phyloP scores from a whole-genome alignment of 2,888 invertebrate species.

The Aquatica leii region DNA sequence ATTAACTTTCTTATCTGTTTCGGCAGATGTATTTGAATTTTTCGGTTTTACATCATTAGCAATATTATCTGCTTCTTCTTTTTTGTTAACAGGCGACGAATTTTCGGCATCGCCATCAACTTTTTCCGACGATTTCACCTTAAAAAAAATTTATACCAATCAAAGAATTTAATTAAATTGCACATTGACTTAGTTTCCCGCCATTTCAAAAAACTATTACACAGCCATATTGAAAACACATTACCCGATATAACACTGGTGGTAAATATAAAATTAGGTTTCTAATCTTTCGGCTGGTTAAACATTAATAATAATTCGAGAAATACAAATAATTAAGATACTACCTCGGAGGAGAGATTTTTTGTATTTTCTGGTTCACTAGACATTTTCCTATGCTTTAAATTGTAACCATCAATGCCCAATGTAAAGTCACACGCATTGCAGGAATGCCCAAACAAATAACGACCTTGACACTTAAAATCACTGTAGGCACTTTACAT shows the following conservation, averaged over 20 bases:
- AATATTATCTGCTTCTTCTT: neutral
- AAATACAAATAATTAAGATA: neutral
- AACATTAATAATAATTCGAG: neutral
- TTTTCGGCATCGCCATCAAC: neutral
- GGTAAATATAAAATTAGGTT: neutral
- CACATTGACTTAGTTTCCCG: slow-evolving; percentile 55
- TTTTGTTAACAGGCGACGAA: neutral
- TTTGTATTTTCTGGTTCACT: slow-evolving; percentile 60
- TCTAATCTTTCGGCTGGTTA: neutral
- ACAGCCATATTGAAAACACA: slow-evolving; percentile 57
- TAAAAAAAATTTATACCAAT: neutral
- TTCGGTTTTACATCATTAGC: neutral
- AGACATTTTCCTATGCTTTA: slow-evolving; percentile 58
- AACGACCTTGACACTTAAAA: slow-evolving; percentile 20
- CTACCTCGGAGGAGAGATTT: slow-evolving; percentile 57
- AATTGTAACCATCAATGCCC: slow-evolving; percentile 59
- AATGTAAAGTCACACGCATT: slow-evolving; percentile 58
- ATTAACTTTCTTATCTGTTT: slow-evolving; percentile 36
- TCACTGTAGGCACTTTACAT: slow-evolving; percentile 6
- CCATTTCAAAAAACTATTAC: slow-evolving; percentile 58
- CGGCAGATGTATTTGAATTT: slow-evolving; percentile 18
- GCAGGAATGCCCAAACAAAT: slow-evolving; percentile 48
- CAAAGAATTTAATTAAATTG: slow-evolving; percentile 1
- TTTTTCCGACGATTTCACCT: neutral
- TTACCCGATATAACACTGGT: slow-evolving; percentile 36